Evolutionary conservation across 2,888 invertebrate genomes (phyloP).

Genomic region (Nomada fucata): DNA sequence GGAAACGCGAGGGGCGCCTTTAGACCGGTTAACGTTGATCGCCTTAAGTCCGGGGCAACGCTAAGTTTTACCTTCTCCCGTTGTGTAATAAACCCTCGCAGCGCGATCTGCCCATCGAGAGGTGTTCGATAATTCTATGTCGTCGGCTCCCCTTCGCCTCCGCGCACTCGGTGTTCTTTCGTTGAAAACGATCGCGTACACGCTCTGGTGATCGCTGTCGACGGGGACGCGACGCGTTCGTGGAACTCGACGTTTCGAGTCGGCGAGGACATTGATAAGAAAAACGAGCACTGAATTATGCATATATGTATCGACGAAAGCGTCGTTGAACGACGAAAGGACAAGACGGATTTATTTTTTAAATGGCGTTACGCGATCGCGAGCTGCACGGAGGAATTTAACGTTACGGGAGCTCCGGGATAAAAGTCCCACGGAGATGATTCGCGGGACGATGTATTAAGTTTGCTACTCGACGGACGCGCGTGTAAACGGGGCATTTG

Average conservation of each 20-base stretch:
- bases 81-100: conserved; percentile 54
- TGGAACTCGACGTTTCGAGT: background rate
- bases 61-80: conserved; percentile 48
- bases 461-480: conserved; percentile 41
- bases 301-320: background rate
- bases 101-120: conserved; percentile 25
- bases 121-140: conserved; percentile 53
- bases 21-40: conserved; percentile 66
- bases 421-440: conserved; percentile 44
- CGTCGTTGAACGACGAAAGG: background rate
- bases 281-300: conserved; percentile 6
- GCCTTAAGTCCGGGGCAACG: conserved; percentile 52
- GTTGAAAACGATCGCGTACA: background rate
- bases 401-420: background rate
- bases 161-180: no score
- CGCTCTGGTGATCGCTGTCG: background rate
- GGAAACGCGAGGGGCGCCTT: conserved; percentile 45
- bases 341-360: background rate
- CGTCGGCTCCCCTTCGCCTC: background rate
- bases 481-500: conserved; percentile 54
- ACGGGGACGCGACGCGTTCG: background rate
- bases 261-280: background rate
- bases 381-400: background rate
- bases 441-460: conserved; percentile 58
- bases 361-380: no score